Evolutionary conservation across 1,140 invertebrate species (phyloP).

Genomic region (Maniola jurtina): DNA sequence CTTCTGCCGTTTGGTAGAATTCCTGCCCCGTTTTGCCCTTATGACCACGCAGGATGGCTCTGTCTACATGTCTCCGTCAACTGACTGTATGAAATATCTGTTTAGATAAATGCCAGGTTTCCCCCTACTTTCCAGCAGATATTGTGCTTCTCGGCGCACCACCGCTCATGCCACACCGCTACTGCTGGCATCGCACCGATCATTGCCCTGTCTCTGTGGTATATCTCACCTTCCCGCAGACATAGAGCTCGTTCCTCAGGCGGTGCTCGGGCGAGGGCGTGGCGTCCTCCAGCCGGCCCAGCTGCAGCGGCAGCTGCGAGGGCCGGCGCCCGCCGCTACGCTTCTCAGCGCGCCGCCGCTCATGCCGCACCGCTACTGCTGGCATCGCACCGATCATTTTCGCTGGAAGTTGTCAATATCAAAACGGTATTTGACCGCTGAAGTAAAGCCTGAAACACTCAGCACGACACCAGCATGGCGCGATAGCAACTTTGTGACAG

Average conservation of each 20-base stretch:
- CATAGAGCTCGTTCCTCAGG: constrained; percentile 82
- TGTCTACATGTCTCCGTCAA: no score
- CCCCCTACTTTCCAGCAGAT: no score
- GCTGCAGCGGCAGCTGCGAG: constrained; percentile 82
- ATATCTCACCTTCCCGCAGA: constrained; percentile 83
- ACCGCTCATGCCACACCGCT: no score
- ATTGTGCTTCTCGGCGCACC: no score
- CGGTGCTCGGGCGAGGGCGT: constrained; percentile 79
- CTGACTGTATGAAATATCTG: no score
- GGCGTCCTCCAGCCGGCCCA: constrained; percentile 81
- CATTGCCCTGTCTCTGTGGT: not conserved
- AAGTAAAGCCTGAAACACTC: not conserved
- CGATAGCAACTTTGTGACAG: no score
- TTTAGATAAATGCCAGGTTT: no score
- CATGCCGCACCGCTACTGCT: constrained; percentile 90
- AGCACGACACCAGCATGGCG: no score
- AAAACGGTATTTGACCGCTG: not conserved
- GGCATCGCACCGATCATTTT: constrained; percentile 93
- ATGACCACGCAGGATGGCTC: no score
- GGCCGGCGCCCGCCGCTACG: constrained; percentile 80
- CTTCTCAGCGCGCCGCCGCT: constrained; percentile 87
- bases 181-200: not conserved
- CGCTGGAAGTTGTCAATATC: constrained; percentile 40
- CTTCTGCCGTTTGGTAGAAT: no score
- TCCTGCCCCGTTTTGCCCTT: no score